A percentile compares a stretch with the other conserved stretches of the same genome.
phyloP scores from a whole-genome alignment of 2,113 vertebrate species.

The Sceloporus tristichus region DNA sequence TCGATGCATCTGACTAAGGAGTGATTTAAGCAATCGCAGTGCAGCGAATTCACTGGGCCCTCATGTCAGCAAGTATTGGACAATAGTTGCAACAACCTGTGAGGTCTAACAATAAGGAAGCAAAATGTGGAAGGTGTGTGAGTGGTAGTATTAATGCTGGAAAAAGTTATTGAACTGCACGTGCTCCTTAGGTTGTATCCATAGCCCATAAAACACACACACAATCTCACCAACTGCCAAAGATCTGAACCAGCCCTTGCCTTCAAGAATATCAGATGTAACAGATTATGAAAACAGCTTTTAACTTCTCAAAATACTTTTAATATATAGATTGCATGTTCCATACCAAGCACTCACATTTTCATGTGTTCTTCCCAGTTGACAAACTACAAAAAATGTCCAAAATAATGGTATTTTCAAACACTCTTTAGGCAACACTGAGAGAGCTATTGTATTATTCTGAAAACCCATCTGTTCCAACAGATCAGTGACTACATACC shows the following conservation, averaged over 20 bases:
- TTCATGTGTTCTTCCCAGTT: constrained; percentile 51
- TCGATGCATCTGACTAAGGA: background rate
- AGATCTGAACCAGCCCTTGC: background rate
- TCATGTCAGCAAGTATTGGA: background rate
- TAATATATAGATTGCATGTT: constrained; percentile 63
- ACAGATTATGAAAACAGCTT: constrained; percentile 58
- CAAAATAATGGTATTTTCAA: constrained; percentile 42
- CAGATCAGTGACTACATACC: constrained; percentile 35
- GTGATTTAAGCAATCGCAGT: background rate
- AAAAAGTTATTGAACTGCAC: background rate
- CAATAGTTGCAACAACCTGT: background rate
- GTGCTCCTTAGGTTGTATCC: background rate
- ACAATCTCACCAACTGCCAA: background rate
- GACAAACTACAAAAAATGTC: constrained; percentile 47
- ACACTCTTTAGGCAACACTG: constrained; percentile 47
- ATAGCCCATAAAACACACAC: background rate
- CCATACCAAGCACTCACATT: constrained; percentile 56
- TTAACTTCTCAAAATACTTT: constrained; percentile 70
- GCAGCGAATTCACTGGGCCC: background rate
- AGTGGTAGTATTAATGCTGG: background rate
- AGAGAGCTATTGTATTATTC: constrained; percentile 33
- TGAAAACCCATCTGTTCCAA: constrained; percentile 40
- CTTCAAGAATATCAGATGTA: constrained; percentile 38
- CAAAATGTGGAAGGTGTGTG: background rate
- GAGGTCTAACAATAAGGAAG: background rate